Conservation (phyloP, 2,888 invertebrate species). For the Thymelicus sylvestris region DNA sequence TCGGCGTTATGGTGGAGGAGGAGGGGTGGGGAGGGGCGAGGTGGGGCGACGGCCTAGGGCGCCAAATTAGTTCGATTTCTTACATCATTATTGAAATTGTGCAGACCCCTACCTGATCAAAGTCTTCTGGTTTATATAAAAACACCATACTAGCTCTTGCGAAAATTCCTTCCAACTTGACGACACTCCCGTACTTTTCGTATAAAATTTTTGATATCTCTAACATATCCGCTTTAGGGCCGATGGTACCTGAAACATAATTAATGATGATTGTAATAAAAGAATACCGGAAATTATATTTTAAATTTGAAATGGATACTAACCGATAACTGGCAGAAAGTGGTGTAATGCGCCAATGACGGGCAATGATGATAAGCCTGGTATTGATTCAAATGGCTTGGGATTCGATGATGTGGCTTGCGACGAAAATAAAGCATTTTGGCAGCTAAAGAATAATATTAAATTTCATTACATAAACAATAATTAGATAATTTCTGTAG, state of each 20-base stretch:
- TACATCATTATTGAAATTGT: too few species aligned
- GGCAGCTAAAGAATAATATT: slow-evolving; percentile 27
- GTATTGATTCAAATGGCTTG: slow-evolving; percentile 59
- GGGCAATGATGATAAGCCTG: slow-evolving; percentile 67
- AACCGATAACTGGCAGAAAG: slow-evolving; percentile 68
- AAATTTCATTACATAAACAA: background rate
- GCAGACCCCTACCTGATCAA: slow-evolving; percentile 55
- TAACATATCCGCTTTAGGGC: slow-evolving; percentile 57
- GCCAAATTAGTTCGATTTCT: too few species aligned
- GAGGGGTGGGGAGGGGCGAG: too few species aligned
- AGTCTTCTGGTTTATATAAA: slow-evolving; percentile 66
- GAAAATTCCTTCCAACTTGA: slow-evolving; percentile 66
- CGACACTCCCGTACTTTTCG: slow-evolving; percentile 63
- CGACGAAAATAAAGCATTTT: slow-evolving; percentile 29
- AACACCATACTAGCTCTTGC: slow-evolving; percentile 63
- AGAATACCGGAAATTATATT: background rate
- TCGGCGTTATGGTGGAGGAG: too few species aligned
- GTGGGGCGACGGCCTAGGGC: too few species aligned
- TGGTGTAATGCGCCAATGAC: slow-evolving; percentile 67
- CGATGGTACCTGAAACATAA: slow-evolving; percentile 60
- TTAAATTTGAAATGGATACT: slow-evolving; percentile 37
- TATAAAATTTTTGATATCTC: slow-evolving; percentile 54
- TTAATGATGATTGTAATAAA: background rate
- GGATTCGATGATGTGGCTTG: slow-evolving; percentile 51
- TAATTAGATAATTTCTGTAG: too few species aligned